Evolutionary conservation across 1,140 invertebrate species (phyloP).

Genomic region (Stegodyphus mimosarum): DNA sequence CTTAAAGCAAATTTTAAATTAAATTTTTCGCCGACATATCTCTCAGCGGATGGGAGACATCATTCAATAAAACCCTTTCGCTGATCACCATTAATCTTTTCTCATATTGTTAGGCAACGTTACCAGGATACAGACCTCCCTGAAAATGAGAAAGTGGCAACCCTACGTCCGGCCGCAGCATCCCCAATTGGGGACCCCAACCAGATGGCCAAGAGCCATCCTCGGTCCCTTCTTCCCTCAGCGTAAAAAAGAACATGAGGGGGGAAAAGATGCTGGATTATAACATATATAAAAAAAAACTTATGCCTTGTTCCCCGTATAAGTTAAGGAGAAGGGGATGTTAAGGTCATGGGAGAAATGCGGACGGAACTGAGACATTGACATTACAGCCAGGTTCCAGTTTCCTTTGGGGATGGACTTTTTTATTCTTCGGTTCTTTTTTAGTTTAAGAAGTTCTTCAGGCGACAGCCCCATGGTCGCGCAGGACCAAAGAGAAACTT

Average conservation of each 20-base stretch:
- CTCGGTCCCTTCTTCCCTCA: constrained; percentile 31
- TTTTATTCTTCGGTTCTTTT: constrained; percentile 11
- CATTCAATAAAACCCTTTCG: too few relatives aligned
- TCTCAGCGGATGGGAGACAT: too few relatives aligned
- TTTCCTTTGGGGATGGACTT: constrained; percentile 48
- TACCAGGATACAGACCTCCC: too few relatives aligned
- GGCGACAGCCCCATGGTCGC: not conserved
- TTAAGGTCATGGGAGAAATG: constrained; percentile 60
- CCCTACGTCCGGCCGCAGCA: constrained; percentile 51
- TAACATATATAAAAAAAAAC: constrained; percentile 37
- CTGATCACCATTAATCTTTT: too few relatives aligned
- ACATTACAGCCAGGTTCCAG: constrained; percentile 61
- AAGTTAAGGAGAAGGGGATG: constrained; percentile 54
- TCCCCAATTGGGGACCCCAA: constrained; percentile 42
- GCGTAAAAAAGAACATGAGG: not conserved
- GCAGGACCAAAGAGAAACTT: not conserved
- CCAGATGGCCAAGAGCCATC: constrained; percentile 60
- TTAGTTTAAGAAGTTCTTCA: not conserved
- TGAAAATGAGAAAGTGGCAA: constrained; percentile 6
- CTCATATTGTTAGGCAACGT: too few relatives aligned
- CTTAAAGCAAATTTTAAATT: too few relatives aligned
- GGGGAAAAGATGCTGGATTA: constrained; percentile 9
- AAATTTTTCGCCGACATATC: too few relatives aligned
- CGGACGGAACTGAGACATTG: constrained; percentile 56
- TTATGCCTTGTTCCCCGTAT: constrained; percentile 33